Evolutionary conservation across 2,888 invertebrate genomes (phyloP).

Genomic region (Pterostichus madidus): DNA sequence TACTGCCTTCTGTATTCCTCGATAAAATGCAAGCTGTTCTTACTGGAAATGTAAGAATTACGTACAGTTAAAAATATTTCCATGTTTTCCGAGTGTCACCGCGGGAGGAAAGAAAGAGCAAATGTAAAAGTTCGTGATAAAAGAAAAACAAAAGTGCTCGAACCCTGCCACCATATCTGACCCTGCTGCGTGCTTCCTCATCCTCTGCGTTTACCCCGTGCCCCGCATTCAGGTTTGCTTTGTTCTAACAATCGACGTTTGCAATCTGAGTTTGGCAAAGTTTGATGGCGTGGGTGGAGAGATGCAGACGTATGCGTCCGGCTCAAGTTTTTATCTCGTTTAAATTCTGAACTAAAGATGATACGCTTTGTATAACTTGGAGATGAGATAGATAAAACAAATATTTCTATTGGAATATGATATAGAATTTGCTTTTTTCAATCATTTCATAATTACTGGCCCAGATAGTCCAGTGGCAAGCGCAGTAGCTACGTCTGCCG

Average conservation of each 20-base stretch:
- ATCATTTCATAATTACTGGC: no score
- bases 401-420: background rate
- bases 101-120: slow-evolving; percentile 46
- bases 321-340: slow-evolving; percentile 58
- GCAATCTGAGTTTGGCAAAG: slow-evolving; percentile 76
- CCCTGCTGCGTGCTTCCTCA: background rate
- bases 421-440: no score
- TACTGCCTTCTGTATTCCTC: background rate
- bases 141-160: slow-evolving; percentile 65
- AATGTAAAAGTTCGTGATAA: slow-evolving; percentile 66
- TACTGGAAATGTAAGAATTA: slow-evolving; percentile 61
- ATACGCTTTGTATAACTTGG: slow-evolving; percentile 33
- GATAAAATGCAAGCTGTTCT: slow-evolving; percentile 2
- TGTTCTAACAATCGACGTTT: slow-evolving; percentile 74
- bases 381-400: background rate
- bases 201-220: background rate
- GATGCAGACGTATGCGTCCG: slow-evolving; percentile 58
- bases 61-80: slow-evolving; percentile 65
- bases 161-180: slow-evolving; percentile 41
- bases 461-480: no score
- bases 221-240: slow-evolving; percentile 33
- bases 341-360: slow-evolving; percentile 43
- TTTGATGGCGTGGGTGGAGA: slow-evolving; percentile 75
- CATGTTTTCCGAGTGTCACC: slow-evolving; percentile 64
- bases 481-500: no score